These are phyloP conservation scores for Micrasema longulum DNA, from an alignment of 1,140 invertebrate species.

Conservation along the genomic window DNA sequence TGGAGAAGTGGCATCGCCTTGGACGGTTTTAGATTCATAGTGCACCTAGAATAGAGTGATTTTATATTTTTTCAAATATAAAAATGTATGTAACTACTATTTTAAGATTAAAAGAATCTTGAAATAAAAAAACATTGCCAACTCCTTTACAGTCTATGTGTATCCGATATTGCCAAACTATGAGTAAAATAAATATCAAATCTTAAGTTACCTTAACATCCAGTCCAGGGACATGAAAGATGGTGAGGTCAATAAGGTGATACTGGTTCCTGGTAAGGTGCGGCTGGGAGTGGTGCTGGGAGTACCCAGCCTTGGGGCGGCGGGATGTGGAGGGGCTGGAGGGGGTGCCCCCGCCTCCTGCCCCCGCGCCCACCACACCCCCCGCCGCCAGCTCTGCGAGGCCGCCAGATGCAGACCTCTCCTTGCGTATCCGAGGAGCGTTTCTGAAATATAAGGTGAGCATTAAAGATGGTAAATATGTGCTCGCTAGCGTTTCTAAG, in stretches of 20 bases:
- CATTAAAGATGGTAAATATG: no score
- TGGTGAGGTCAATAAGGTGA: constrained; percentile 82
- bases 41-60: constrained; percentile 73
- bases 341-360: constrained; percentile 37
- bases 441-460: constrained; percentile 42
- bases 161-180: no score
- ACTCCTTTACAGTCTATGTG: no score
- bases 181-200: no score
- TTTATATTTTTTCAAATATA: no score
- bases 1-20: constrained; percentile 69
- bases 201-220: constrained; percentile 83
- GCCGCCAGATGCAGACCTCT: constrained; percentile 63
- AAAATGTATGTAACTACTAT: no score
- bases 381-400: constrained; percentile 54
- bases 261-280: constrained; percentile 65
- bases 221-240: constrained; percentile 94
- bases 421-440: constrained; percentile 59
- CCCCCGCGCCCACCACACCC: constrained; percentile 5
- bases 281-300: constrained; percentile 56
- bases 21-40: constrained; percentile 86
- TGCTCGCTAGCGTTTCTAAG: no score
- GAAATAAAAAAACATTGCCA: no score
- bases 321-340: constrained; percentile 66
- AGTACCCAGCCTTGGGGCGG: constrained; percentile 59
- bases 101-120: no score